Percentiles rank a stretch among this genome's conserved stretches.
These are phyloP conservation scores for Drosophila mimica DNA, from an alignment of 2,888 invertebrate species.

Conservation along the genomic window DNA sequence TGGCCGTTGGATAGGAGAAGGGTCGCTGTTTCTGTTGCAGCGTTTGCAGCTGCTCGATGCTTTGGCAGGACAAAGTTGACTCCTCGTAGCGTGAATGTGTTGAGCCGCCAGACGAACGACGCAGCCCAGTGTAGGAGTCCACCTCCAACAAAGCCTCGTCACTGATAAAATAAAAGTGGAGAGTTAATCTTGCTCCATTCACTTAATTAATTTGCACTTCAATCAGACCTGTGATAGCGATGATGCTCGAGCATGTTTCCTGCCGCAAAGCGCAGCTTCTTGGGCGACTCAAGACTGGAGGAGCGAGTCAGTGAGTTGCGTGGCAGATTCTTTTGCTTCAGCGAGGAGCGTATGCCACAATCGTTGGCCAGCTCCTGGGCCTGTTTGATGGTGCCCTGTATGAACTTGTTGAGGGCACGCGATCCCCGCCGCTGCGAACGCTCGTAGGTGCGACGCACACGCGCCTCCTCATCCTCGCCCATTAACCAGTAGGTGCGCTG, in stretches of 20 bases:
- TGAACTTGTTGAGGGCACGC: constrained; percentile 84
- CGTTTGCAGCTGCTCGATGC: constrained; percentile 75
- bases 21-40: constrained; percentile 75
- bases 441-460: constrained; percentile 86
- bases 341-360: constrained; percentile 87
- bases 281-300: constrained; percentile 93
- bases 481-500: constrained; percentile 93
- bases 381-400: constrained; percentile 83
- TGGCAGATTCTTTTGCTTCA: constrained; percentile 89
- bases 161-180: constrained; percentile 54
- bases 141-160: constrained; percentile 85
- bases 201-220: background rate
- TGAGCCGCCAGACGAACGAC: constrained; percentile 83
- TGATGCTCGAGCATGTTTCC: constrained; percentile 87
- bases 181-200: background rate
- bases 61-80: constrained; percentile 82
- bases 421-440: constrained; percentile 86
- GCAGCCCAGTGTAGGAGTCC: constrained; percentile 80
- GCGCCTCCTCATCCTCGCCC: constrained; percentile 89
- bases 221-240: constrained; percentile 83
- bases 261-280: constrained; percentile 91
- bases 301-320: constrained; percentile 88
- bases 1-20: constrained; percentile 82
- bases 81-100: constrained; percentile 83
- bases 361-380: constrained; percentile 68